A percentile compares a stretch with the other conserved stretches of the same genome.
Conservation (phyloP, 2,888 invertebrate species). For the Plebejus melissa region DNA sequence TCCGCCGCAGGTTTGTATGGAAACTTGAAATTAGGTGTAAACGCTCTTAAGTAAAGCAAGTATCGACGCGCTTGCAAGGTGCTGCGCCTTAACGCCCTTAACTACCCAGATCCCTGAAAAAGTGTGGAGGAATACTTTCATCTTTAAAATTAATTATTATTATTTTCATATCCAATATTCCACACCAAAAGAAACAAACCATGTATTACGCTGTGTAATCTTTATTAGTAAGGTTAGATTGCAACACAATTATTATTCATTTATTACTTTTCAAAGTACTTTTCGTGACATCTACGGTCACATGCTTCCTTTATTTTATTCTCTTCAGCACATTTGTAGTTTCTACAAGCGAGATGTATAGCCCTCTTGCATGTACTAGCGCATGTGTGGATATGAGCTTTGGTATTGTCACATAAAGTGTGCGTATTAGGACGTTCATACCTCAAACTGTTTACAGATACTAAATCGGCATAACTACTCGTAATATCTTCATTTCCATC, state of each 20-base stretch:
- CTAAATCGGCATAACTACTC: background rate
- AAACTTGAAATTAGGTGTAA: no score
- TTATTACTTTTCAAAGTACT: background rate
- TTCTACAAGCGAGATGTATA: background rate
- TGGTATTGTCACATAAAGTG: background rate
- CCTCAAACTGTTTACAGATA: background rate
- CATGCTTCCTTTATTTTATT: background rate
- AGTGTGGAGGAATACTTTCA: background rate
- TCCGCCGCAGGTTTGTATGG: no score
- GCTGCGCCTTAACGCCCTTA: background rate
- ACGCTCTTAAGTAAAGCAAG: no score
- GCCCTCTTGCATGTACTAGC: background rate
- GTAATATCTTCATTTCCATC: background rate
- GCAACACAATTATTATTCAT: no score
- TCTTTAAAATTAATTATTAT: no score
- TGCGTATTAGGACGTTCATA: background rate
- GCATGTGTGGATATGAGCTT: background rate
- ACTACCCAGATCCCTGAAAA: background rate
- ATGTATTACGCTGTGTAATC: background rate
- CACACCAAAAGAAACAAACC: background rate
- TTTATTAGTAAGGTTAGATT: background rate
- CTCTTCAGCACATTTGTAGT: background rate
- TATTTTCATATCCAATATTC: background rate
- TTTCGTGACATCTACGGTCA: background rate
- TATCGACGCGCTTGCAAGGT: background rate